phyloP scores from a whole-genome alignment of 2,797 vertebrate genomes.

The Chelonia mydas region DNA sequence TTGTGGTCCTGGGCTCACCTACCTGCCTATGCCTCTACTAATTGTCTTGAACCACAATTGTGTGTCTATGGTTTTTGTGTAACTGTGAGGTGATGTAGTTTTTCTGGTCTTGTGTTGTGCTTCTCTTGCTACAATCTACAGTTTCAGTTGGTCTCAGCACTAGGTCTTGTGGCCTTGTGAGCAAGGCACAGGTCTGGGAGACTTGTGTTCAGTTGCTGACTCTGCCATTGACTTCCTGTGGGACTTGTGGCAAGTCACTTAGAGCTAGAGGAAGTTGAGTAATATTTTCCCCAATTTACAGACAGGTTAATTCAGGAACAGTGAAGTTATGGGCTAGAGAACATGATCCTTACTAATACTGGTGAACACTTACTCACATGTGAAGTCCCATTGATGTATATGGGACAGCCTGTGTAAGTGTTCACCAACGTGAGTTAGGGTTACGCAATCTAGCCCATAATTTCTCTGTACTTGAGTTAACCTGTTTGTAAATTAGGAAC shows the following conservation, averaged over 20 bases:
- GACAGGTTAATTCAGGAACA: not conserved
- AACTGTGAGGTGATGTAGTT: not conserved
- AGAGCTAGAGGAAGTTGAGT: not conserved
- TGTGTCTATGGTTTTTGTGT: not conserved
- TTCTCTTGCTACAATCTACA: not conserved
- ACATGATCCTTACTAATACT: not conserved
- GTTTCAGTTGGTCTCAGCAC: not conserved
- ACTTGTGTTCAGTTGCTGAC: not conserved
- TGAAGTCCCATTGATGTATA: not conserved
- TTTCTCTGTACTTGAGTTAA: not conserved
- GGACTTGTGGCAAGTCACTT: not conserved
- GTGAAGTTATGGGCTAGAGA: not conserved
- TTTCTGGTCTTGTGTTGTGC: not conserved
- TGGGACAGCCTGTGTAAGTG: rapidly evolving
- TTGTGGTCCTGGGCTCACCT: not conserved
- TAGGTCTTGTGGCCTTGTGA: not conserved
- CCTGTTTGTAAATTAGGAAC: not conserved
- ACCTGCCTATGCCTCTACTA: not conserved
- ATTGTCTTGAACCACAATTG: not conserved
- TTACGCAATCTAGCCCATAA: not conserved
- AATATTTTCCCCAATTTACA: not conserved
- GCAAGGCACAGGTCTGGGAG: not conserved
- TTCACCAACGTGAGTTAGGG: not conserved
- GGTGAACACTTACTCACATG: not conserved
- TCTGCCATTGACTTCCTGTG: not conserved